These are phyloP conservation scores for Dendrophyllia cribrosa DNA, from an alignment of 64 coral and sea anemone genomes.

Conservation along the genomic window DNA sequence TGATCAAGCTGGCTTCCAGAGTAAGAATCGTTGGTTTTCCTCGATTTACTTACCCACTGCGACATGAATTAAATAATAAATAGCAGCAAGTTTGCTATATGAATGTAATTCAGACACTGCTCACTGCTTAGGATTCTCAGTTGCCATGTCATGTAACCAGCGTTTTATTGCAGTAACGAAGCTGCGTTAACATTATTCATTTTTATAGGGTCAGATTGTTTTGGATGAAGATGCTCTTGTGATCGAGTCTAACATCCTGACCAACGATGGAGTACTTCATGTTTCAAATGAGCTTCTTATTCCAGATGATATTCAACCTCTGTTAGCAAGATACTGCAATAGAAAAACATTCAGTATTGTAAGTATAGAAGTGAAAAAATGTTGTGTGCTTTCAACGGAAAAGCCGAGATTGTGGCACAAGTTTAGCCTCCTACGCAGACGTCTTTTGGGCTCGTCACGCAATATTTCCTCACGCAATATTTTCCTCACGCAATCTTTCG, in stretches of 20 bases:
- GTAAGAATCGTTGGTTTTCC: background rate
- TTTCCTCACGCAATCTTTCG: no score
- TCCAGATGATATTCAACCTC: constrained; percentile 73
- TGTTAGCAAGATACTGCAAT: constrained; percentile 80
- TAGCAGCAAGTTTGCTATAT: no score
- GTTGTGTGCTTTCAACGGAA: no score
- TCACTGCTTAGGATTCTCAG: no score
- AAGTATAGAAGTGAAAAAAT: constrained; percentile 1
- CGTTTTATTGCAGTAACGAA: no score
- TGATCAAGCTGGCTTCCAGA: background rate
- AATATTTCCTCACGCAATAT: no score
- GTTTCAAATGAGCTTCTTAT: constrained; percentile 44
- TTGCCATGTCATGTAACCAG: no score
- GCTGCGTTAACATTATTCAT: background rate
- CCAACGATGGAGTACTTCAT: constrained; percentile 78
- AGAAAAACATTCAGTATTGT: constrained; percentile 4
- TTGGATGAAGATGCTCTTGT: constrained; percentile 52
- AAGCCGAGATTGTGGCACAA: no score
- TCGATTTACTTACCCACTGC: background rate
- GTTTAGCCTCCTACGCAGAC: no score
- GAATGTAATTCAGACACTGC: no score
- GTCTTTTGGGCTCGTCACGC: no score
- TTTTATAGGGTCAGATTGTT: constrained; percentile 59
- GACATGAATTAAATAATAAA: no score
- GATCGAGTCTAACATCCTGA: constrained; percentile 60